Percentiles rank a stretch among this genome's conserved stretches.
These are phyloP conservation scores for Antidorcas marsupialis DNA, from an alignment of 2,113 vertebrate species.

Conservation along the genomic window DNA sequence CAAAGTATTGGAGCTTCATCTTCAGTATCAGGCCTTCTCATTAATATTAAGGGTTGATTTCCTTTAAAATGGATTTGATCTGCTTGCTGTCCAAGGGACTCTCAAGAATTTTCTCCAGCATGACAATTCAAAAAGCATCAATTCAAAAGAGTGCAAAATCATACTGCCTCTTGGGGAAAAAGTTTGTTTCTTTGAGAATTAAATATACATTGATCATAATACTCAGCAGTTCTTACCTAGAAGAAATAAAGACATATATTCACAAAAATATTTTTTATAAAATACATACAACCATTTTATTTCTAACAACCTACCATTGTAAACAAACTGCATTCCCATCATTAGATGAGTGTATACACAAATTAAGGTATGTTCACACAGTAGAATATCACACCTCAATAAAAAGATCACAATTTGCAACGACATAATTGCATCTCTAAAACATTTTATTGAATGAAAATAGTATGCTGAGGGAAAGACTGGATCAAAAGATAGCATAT, in stretches of 20 bases:
- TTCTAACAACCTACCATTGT: background rate
- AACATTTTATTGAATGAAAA: background rate
- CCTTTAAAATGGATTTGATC: background rate
- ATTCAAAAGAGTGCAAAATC: background rate
- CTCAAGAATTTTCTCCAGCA: background rate
- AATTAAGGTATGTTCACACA: background rate
- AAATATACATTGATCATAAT: background rate
- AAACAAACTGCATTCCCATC: background rate
- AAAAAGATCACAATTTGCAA: background rate
- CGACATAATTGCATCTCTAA: background rate
- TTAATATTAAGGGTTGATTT: background rate
- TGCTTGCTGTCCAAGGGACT: background rate
- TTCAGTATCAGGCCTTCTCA: background rate
- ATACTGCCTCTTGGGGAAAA: background rate
- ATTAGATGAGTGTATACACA: background rate
- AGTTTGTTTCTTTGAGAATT: background rate
- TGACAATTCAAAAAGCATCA: background rate
- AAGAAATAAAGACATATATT: background rate
- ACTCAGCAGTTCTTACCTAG: background rate
- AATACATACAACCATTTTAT: background rate
- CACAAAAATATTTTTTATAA: background rate
- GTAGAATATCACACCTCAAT: background rate
- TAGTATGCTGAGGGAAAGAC: background rate
- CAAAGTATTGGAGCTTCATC: background rate
- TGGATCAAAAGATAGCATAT: background rate